A percentile compares a stretch with the other conserved stretches of the same genome.
Conservation (phyloP, 2,113 vertebrate species). For the Baryphthengus martii region DNA sequence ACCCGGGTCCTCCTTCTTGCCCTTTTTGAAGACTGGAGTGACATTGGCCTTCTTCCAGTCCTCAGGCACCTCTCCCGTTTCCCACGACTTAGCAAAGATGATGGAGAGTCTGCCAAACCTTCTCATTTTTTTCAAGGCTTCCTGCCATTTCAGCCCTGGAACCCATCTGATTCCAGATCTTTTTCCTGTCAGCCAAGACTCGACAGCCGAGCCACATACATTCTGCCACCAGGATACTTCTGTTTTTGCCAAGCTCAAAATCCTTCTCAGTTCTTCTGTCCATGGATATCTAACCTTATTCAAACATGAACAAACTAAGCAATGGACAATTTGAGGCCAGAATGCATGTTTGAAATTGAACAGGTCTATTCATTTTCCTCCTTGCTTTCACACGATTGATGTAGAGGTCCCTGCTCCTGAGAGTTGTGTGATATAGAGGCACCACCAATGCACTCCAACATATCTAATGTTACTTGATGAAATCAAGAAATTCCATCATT, state of each 20-base stretch:
- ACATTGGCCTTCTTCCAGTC: too few relatives aligned
- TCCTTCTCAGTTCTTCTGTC: not conserved
- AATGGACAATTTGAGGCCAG: not conserved
- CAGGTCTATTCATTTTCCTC: not conserved
- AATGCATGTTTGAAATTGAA: not conserved
- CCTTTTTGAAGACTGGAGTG: too few relatives aligned
- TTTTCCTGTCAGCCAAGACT: not conserved
- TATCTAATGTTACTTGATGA: not conserved
- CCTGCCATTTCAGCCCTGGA: not conserved
- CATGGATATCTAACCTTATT: not conserved
- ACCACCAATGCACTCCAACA: not conserved
- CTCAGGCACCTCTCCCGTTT: too few relatives aligned
- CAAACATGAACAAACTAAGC: not conserved
- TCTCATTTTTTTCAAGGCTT: not conserved
- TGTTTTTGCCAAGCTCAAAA: not conserved
- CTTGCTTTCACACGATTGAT: not conserved
- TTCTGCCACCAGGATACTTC: not conserved
- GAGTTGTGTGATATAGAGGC: not conserved
- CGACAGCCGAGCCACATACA: not conserved
- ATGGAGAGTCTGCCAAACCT: not conserved
- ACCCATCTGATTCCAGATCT: not conserved
- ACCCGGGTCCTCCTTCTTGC: too few relatives aligned
- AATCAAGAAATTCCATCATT: not conserved
- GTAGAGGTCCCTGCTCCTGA: not conserved
- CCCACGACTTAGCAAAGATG: too few relatives aligned